These are phyloP conservation scores for Bombycilla garrulus DNA, from an alignment of 2,113 vertebrate genomes.

Conservation along the genomic window DNA sequence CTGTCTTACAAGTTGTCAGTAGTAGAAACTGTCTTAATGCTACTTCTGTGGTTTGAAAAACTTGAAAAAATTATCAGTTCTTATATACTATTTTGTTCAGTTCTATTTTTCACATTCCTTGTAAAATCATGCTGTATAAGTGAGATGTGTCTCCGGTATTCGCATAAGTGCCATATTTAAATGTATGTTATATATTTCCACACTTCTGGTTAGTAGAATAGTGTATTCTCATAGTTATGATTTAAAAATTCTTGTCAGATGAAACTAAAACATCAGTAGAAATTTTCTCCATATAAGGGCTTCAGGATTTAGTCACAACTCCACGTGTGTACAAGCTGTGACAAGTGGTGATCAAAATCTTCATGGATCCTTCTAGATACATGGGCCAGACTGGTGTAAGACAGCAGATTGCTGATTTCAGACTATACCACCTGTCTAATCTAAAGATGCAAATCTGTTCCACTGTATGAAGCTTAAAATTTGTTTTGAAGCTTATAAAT, in stretches of 20 bases:
- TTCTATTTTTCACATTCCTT: not conserved
- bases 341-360: not conserved
- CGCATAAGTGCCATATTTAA: constrained; percentile 8
- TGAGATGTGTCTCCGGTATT: not conserved
- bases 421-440: not conserved
- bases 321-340: not conserved
- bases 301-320: constrained; percentile 6
- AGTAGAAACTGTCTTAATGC: not conserved
- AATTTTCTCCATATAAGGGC: not conserved
- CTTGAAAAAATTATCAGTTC: not conserved
- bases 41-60: not conserved
- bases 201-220: not conserved
- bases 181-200: not conserved
- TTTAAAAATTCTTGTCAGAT: not conserved
- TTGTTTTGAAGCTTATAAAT: not conserved
- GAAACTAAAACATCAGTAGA: not conserved
- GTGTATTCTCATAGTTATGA: not conserved
- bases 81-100: not conserved
- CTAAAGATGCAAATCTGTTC: constrained; percentile 5
- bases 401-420: not conserved
- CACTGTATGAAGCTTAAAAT: not conserved
- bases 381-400: not conserved
- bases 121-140: not conserved
- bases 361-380: not conserved
- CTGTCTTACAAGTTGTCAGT: not conserved